phyloP scores from a whole-genome alignment of 1,140 invertebrate genomes.

The Nomia melanderi region DNA sequence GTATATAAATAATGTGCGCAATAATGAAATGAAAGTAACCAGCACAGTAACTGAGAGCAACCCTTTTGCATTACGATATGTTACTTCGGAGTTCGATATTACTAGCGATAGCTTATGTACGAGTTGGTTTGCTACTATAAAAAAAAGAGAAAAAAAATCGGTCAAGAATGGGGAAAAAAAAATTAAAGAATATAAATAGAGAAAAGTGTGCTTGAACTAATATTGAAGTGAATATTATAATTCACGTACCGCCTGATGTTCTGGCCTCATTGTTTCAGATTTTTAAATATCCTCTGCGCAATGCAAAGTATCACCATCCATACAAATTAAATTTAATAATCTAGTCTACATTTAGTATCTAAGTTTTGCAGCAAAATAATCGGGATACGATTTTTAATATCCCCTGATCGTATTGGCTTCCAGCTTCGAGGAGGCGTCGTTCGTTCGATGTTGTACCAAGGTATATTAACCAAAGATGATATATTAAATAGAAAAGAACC shows the following conservation, averaged over 20 bases:
- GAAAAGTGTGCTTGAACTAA: conserved; percentile 23
- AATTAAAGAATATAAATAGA: conserved; percentile 29
- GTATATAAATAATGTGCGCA: conserved; percentile 60
- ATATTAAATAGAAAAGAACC: conserved; percentile 73
- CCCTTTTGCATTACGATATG: conserved; percentile 26
- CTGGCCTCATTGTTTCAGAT: conserved; percentile 25
- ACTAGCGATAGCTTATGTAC: conserved; percentile 22
- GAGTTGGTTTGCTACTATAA: not conserved
- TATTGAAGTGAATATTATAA: conserved; percentile 28
- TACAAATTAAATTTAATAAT: conserved; percentile 47
- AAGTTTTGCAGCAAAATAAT: conserved; percentile 74
- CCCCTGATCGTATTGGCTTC: conserved; percentile 63
- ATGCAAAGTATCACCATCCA: conserved; percentile 12
- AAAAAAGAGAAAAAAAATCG: no score
- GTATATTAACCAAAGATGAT: conserved; percentile 76
- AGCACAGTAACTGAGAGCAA: conserved; percentile 16
- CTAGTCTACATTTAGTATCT: conserved; percentile 50
- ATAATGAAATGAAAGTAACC: conserved; percentile 47
- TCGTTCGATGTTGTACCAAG: conserved; percentile 75
- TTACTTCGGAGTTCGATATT: conserved; percentile 7
- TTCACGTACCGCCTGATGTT: conserved; percentile 23
- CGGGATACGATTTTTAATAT: conserved; percentile 68
- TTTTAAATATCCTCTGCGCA: conserved; percentile 27
- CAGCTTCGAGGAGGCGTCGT: conserved; percentile 59
- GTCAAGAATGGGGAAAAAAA: not conserved